Evolutionary conservation across 2,113 vertebrate genomes (phyloP), one percentile per base, ranked within the genome.

Genomic region (Calcarius ornatus): DNA sequence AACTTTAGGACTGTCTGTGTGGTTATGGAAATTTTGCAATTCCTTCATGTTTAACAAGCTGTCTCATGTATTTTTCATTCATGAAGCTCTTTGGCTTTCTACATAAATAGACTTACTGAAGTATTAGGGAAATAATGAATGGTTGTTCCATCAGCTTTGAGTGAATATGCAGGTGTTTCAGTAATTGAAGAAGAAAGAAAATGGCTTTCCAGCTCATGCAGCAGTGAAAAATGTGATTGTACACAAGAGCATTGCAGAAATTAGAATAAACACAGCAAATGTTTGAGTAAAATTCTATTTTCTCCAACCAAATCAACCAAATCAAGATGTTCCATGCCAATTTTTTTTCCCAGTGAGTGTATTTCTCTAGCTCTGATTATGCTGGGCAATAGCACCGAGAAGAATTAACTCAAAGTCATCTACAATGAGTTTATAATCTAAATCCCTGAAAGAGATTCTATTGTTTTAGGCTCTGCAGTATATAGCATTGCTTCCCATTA

Each of bases 201-300:
- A 56, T 84, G 65, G 11, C 69, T 95, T 96, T 94, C 76, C 56
- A 47, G 56, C 31, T 79, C 59, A 81, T 73, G 63, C 81, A 82
- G 61, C 70, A 72, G 20, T 73, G 28, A 37, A 59, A 86, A 63
- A 70, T 51, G 53, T 92, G 79, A 40, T 59, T 48, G 40, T 90
- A 82, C 43, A 65, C 18, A 75, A 60, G 25, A 81, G 35, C 72
- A 68, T 78, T 61, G n/a, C 68, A 94, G 87, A 96, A 95, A 95
- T 90, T 69, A 57, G 43, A 77, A 53, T 77, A 96, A 93, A 90
- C 59, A 42, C 16, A 64, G 23, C 12, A 72, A 81, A 75, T 87
- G 13, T 92, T 93, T 16, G 1, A 77, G 91, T 92, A 88, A 71
- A 59, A 75, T 86, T 68, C 78, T 10, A 28, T 93, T 85, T 53